Percentiles rank a stretch among this genome's conserved stretches.
Conservation (phyloP, 1,140 invertebrate species). For the Myzus persicae region DNA sequence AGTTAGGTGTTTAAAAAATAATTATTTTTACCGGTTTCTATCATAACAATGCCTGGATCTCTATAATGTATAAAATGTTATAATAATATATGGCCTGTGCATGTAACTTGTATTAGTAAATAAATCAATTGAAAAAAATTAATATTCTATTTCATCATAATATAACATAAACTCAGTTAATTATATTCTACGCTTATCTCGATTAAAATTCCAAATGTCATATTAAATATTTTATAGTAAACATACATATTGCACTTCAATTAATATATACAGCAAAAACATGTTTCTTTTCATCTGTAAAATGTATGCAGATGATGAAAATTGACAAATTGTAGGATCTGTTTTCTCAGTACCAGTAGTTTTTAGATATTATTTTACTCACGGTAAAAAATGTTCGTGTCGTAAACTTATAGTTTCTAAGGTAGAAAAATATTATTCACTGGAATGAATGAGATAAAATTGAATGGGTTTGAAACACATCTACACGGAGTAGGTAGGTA, state of each 20-base stretch:
- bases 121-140: not conserved
- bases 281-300: not conserved
- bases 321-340: not conserved
- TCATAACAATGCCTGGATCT: not conserved
- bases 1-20: not conserved
- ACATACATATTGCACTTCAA: not conserved
- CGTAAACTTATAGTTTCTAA: not conserved
- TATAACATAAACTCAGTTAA: not conserved
- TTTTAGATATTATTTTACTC: conserved; percentile 7
- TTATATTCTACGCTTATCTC: not conserved
- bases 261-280: not conserved
- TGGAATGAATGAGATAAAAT: conserved; percentile 36
- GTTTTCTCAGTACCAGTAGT: not conserved
- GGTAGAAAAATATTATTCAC: conserved; percentile 19
- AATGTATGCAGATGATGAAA: not conserved
- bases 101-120: not conserved
- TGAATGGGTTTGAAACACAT: conserved; percentile 4
- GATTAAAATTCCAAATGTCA: not conserved
- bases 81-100: not conserved
- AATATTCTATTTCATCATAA: not conserved
- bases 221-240: not conserved
- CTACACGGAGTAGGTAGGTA: not conserved
- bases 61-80: not conserved
- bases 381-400: not conserved
- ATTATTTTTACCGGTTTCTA: not conserved